Conservation (phyloP, 2,113 vertebrate genomes). For the Centropus unirufus region DNA sequence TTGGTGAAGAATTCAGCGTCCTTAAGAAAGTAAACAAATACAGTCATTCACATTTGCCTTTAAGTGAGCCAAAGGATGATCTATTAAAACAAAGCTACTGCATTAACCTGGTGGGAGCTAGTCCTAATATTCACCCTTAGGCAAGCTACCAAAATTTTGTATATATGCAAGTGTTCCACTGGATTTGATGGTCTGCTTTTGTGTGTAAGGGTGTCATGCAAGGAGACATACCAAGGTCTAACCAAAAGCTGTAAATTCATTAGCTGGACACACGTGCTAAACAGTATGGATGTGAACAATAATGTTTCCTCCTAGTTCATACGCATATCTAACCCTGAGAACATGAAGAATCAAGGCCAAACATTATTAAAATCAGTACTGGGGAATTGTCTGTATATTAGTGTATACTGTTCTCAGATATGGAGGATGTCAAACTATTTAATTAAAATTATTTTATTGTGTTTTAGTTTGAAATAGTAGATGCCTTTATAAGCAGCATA, state of each 20-base stretch:
- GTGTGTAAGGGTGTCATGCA: background rate
- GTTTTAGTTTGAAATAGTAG: background rate
- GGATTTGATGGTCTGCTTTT: background rate
- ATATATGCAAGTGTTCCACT: background rate
- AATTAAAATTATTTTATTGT: background rate
- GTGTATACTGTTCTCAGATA: background rate
- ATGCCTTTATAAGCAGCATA: background rate
- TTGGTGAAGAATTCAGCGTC: background rate
- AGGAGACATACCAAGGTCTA: background rate
- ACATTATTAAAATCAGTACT: background rate
- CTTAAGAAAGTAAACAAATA: background rate
- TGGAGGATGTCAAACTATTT: background rate
- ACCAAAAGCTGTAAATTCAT: background rate
- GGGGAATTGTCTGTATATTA: background rate
- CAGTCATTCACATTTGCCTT: background rate
- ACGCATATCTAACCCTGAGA: background rate
- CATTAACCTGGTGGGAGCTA: background rate
- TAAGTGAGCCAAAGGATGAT: background rate
- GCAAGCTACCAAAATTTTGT: background rate
- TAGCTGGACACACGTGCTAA: accelerated
- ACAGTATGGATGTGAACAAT: background rate
- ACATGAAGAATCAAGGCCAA: background rate
- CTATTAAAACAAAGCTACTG: background rate
- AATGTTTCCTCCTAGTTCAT: background rate
- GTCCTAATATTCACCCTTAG: background rate